Evolutionary conservation across 2,113 vertebrate species (phyloP), one percentile per base, ranked within the genome.

Genomic region (Benitochromis conjunctus): DNA sequence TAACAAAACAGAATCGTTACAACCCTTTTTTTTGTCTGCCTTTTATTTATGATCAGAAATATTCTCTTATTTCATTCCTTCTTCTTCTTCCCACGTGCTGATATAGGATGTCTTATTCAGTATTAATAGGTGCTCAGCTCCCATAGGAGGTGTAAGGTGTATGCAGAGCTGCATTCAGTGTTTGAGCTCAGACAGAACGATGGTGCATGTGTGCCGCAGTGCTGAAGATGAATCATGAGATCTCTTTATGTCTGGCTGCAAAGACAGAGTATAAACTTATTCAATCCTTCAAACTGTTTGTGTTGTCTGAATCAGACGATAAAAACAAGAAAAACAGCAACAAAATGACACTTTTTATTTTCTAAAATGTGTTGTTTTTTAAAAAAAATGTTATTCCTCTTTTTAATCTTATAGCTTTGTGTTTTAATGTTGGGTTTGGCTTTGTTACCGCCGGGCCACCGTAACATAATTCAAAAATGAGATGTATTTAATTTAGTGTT

Each of bases 31-130:
- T 69, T 57, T 14, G 9, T 3, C 9, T 7, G 2, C 60, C 34
- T 10, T 57, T 43, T 58, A 38, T 71, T 31, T 80, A 55, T 29
- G 21, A 26, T 51, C 12, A 1, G 53, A 76, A 85, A 62, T 12
- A 1, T 54, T 43, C 90, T 92, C 77, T 21, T n/a, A 7, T 85
- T 83, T 83, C 81, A 79, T 0, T 54, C 13, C n/a, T n/a, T n/a
- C n/a, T n/a, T n/a, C n/a, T n/a, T n/a, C n/a, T n/a, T n/a, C n/a
- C n/a, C 58, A 7, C 4, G 6, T 36, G 53, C 60, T 19, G 51
- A 82, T 76, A 89, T 79, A 62, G 51, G 53, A 91, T 83, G 62
- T 80, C 76, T 24, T 66, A 16, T 54, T 14, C 76, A 78, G 81
- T 86, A 85, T 85, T 79, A 79, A 83, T 80, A 82, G 79, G 31